Evolutionary conservation across 2,797 vertebrate genomes (phyloP), one percentile per base, ranked within the genome.

Genomic region (Enteromius paludinosus): DNA sequence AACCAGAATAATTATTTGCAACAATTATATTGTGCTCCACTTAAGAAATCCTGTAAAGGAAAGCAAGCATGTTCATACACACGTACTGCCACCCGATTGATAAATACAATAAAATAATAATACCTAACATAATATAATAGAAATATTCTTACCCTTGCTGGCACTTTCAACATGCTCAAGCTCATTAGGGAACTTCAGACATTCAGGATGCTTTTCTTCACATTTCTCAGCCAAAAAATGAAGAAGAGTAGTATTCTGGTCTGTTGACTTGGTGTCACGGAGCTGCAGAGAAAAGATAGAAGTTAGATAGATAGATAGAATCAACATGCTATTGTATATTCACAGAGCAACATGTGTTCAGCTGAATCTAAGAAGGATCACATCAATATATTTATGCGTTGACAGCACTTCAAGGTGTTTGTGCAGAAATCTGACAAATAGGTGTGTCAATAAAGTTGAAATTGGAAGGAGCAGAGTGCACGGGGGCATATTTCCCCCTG

Each of bases 211-310:
- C 82, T 88, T 92, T 82, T 98, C 97, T 88, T 99, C 97, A 90
- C 97, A 97, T 85, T 96, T 95, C 85, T 98, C 97, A 33, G 96
- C 96, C 90, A 99, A 92, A 89, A 99, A 99, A 92, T 99, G 95
- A 84, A 99, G 86, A 35, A 99, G 93, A 0, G 97, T 99, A 78
- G 95, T 96, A 88, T 96, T 96, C 84, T 98, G 97, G 91, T 97
- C 91, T 71, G 95, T 86, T 61, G 98, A 98, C 90, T 99, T 99
- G 41, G 98, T 99, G 91, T 99, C 98, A 91, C 96, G 93, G 43
- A 99, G 96, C 98, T 99, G 88, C 8, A n/a, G 84, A 90, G 86
- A 18, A 25, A 35, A 47, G 5, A 73, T 25, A 35, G 7, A 35
- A 35, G 35, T 30, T 30, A 30, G 28, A 33, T 10, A 23, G 10